Base-by-base conservation (phyloP, 2,888 invertebrate genomes). In the Protonemura montana region DNA sequence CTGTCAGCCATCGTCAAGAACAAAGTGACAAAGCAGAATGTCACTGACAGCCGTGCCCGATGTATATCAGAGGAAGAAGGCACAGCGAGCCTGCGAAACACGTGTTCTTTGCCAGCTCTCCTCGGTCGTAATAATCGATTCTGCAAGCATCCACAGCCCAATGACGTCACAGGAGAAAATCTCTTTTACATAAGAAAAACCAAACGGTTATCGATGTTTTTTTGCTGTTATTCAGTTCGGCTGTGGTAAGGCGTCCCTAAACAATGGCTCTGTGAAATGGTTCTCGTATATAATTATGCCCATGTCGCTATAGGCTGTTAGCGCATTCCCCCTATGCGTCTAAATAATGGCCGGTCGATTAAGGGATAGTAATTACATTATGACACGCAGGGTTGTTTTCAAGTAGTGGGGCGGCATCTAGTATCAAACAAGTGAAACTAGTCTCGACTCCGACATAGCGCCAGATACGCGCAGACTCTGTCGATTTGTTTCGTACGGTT, bases 281-380 rank as follows among this genome's bases (percentile, higher is more conserved):
- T 59, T 10, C 59, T 59, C n/a, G 59, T 59, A 59, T 59, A 59
- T 59, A 59, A 59, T 59, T 59, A 59, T 10, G 59, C 59, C 59
- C 21, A 13, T 59, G 59, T 59, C 59, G 59, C 59, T 59, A 59
- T 59, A 59, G 59, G 6, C 59, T 21, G 59, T 59, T 59, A 59
- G 59, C 59, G 59, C 59, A 59, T 59, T 59, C 59, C 59, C 59
- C 59, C 41, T 85, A 88, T 82, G 84, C 84, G 84, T 84, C 59
- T 59, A 84, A 84, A n/a, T n/a, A 76, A 25, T 16, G n/a, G 25
- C 5, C 59, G 59, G 76, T 42, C 59, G 59, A 76, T 59, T 84
- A 26, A 28, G 13, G 3, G 59, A 10, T n/a, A 28, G 84, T 59
- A 59, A 84, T 84, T 84, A 84, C 84, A 28, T 25, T 16, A 28